Evolutionary conservation across 2,113 vertebrate genomes (phyloP), one percentile per base, ranked within the genome.

Genomic region (Ceyx margarethae): DNA sequence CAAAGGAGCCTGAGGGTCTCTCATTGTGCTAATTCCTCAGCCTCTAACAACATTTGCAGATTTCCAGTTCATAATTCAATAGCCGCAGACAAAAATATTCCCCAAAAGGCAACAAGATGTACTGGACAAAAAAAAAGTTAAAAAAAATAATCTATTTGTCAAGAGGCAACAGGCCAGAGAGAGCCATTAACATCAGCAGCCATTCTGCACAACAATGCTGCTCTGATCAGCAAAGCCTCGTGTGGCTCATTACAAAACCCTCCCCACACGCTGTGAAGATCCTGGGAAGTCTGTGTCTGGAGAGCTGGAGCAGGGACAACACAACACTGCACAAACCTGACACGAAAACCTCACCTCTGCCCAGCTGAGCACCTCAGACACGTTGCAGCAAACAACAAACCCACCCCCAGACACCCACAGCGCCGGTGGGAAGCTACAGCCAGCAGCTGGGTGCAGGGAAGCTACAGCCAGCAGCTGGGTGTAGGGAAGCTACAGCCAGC

Each of bases 21-120:
- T 43, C 16, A 40, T 54, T 3, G 5, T 74, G 81, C 51, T 40
- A 58, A 23, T 80, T 74, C 29, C 73, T 54, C 61, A 12, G 42
- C 43, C 45, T 78, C 46, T 19, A 91, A 74, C 56, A 89, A 25
- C 43, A 65, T 89, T 45, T 80, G 66, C 68, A 91, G 76, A 71
- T 87, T 92, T 81, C 23, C 88, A 78, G 85, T 45, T 60, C 42
- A 31, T 76, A 92, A 92, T 80, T 95, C 86, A 95, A 87, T 3
- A 92, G 43, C 53, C 43, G 17, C 50, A 81, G 86, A 65, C 0
- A 0, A 88, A 50, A 80, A 60, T 20, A 76, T 6, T 72, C 71
- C 57, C 75, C 14, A 1, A 71, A 91, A 85, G 53, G 46, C 76
- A 75, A 72, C 51, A 68, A 62, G 58, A 65, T 19, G 40, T 58